Percentiles rank a stretch among this genome's conserved stretches.
phyloP scores from a whole-genome alignment of 2,888 invertebrate genomes.

The Drosophila testacea region DNA sequence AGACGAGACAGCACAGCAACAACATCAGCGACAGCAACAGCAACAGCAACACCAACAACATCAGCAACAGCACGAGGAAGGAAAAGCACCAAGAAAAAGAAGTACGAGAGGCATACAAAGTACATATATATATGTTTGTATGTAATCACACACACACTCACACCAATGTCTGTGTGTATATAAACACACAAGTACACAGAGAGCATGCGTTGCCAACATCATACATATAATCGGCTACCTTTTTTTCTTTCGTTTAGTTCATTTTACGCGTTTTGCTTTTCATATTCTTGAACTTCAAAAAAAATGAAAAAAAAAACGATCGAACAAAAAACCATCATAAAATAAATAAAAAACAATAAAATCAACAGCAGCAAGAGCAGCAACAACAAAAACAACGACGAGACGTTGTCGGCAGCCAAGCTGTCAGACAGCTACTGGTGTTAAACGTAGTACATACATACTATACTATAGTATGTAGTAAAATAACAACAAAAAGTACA shows the following conservation, averaged over 20 bases:
- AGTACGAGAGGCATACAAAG: slow-evolving; percentile 38
- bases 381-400: slow-evolving; percentile 25
- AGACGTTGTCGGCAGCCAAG: slow-evolving; percentile 73
- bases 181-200: slow-evolving; percentile 40
- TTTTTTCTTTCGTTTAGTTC: slow-evolving; percentile 59
- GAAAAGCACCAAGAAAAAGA: slow-evolving; percentile 44
- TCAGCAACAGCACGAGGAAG: slow-evolving; percentile 30
- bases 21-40: slow-evolving; percentile 2
- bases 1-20: slow-evolving; percentile 61
- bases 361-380: slow-evolving; percentile 11
- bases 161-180: background rate
- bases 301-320: slow-evolving; percentile 34
- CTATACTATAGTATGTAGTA: slow-evolving; percentile 63
- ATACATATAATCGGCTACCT: slow-evolving; percentile 53
- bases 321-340: slow-evolving; percentile 75
- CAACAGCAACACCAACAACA: slow-evolving; percentile 43
- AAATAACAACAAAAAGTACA: slow-evolving; percentile 56
- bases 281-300: slow-evolving; percentile 81
- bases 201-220: slow-evolving; percentile 62
- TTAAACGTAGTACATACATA: slow-evolving; percentile 68
- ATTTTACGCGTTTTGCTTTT: slow-evolving; percentile 74
- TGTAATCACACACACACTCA: slow-evolving; percentile 25
- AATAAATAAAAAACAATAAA: slow-evolving; percentile 47
- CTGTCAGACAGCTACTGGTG: slow-evolving; percentile 81
- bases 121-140: slow-evolving; percentile 4